These are phyloP conservation scores for Malachius bipustulatus DNA, from an alignment of 2,888 invertebrate species.

Conservation along the genomic window DNA sequence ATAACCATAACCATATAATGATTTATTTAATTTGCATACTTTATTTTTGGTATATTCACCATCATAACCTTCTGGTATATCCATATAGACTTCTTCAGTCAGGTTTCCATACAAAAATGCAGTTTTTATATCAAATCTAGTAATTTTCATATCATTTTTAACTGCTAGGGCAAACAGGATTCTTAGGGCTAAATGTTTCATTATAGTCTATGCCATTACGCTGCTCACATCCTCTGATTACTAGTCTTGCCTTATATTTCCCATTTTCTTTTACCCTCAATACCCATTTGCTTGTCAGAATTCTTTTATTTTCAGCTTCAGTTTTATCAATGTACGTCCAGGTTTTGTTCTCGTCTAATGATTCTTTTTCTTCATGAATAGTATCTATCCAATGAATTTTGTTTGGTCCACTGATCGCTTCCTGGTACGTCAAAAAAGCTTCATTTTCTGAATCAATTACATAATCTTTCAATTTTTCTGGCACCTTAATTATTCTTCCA, in stretches of 20 bases:
- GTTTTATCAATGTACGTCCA: conserved; percentile 14
- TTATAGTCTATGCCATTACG: conserved; percentile 11
- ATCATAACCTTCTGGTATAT: conserved; percentile 2
- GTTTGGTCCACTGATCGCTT: conserved; percentile 5
- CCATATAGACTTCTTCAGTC: neutral
- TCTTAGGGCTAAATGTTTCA: conserved; percentile 11
- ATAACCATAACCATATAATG: no score
- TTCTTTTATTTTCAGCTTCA: conserved; percentile 13
- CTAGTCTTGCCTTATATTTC: conserved; percentile 18
- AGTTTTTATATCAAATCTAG: conserved; percentile 4
- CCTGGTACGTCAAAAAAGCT: conserved; percentile 9
- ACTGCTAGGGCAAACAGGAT: conserved; percentile 9
- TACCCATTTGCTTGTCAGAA: conserved; percentile 18
- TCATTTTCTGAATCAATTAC: neutral
- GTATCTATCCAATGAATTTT: conserved; percentile 14
- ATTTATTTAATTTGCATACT: conserved; percentile 1
- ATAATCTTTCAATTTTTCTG: conserved; percentile 8
- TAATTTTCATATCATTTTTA: neutral
- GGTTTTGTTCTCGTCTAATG: conserved; percentile 18
- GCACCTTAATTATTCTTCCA: conserved; percentile 6
- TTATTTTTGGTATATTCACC: no score
- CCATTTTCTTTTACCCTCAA: conserved; percentile 19
- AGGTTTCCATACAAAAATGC: conserved; percentile 5
- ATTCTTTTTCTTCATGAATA: conserved; percentile 19
- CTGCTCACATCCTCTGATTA: conserved; percentile 16